Percentiles rank a stretch among this genome's conserved stretches.
Evolutionary conservation across 2,797 vertebrate species (phyloP).

Genomic region (Gouania willdenowi): DNA sequence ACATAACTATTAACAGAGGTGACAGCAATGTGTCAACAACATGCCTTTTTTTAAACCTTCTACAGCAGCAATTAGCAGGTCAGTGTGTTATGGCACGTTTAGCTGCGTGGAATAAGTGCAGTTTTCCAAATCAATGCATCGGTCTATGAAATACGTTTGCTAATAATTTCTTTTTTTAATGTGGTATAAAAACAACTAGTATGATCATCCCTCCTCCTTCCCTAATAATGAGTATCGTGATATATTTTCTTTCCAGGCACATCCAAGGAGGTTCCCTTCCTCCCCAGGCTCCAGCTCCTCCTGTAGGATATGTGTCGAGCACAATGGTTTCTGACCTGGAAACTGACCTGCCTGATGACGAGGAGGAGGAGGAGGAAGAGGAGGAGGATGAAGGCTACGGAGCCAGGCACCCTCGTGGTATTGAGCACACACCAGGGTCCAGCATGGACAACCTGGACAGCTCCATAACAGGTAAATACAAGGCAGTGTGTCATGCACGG

Average conservation of each 20-base stretch:
- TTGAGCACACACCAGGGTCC: slow-evolving; percentile 94
- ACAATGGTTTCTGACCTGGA: slow-evolving; percentile 96
- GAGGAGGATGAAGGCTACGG: slow-evolving; percentile 94
- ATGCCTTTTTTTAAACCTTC: slow-evolving; percentile 58
- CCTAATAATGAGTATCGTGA: background rate
- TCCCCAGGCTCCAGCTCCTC: slow-evolving; percentile 91
- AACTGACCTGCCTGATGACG: slow-evolving; percentile 89
- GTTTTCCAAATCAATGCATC: slow-evolving; percentile 51
- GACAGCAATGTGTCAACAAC: slow-evolving; percentile 60
- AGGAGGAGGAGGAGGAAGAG: slow-evolving; percentile 81
- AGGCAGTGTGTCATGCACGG: no score
- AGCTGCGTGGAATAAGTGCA: slow-evolving; percentile 51
- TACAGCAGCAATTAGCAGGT: slow-evolving; percentile 69
- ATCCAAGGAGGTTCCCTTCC: slow-evolving; percentile 91
- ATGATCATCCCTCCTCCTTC: slow-evolving; percentile 5
- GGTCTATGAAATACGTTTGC: slow-evolving; percentile 23
- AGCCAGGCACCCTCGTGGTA: slow-evolving; percentile 85
- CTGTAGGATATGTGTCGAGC: slow-evolving; percentile 94
- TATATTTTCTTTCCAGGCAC: slow-evolving; percentile 79
- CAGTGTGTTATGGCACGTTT: slow-evolving; percentile 68
- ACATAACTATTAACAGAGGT: slow-evolving; percentile 63
- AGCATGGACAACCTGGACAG: slow-evolving; percentile 99
- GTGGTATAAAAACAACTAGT: slow-evolving; percentile 14
- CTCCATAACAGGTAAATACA: slow-evolving; percentile 88
- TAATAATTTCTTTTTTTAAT: slow-evolving; percentile 3